These are phyloP conservation scores for Drosophila chauvacae DNA, from an alignment of 1,140 invertebrate genomes.

Conservation along the genomic window DNA sequence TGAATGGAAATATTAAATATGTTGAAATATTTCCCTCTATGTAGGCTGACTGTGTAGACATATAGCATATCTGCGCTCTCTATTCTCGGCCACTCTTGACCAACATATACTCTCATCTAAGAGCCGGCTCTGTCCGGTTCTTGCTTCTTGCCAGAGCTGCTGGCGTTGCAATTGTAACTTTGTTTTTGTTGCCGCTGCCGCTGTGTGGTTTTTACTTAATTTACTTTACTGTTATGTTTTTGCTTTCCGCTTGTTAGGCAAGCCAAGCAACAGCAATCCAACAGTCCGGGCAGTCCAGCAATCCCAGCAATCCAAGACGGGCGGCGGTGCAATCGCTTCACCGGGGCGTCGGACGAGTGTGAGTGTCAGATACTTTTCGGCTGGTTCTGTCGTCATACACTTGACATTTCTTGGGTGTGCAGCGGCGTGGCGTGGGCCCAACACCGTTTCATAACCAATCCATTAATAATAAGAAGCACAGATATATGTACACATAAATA, in stretches of 20 bases:
- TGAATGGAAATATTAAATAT: background rate
- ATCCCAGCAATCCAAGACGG: conserved; percentile 28
- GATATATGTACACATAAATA: conserved; percentile 20
- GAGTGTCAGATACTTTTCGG: conserved; percentile 61
- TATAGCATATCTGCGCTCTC: conserved; percentile 32
- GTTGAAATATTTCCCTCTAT: background rate
- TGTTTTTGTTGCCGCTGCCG: conserved; percentile 30
- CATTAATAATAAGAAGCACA: conserved; percentile 28
- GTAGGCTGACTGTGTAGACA: background rate
- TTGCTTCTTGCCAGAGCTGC: conserved; percentile 46
- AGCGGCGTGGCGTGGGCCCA: conserved; percentile 52
- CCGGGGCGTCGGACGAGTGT: conserved; percentile 30
- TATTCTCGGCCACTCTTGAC: conserved; percentile 70
- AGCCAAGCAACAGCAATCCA: conserved; percentile 28
- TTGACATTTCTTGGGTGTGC: conserved; percentile 70
- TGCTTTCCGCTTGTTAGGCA: conserved; percentile 76
- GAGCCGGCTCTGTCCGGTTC: conserved; percentile 60
- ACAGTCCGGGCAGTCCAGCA: conserved; percentile 26
- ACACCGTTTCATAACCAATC: conserved; percentile 68
- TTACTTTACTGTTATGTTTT: conserved; percentile 81
- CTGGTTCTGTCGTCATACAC: conserved; percentile 58
- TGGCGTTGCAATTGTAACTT: conserved; percentile 51
- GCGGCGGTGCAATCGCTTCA: conserved; percentile 35
- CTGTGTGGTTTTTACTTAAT: conserved; percentile 76
- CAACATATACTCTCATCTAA: conserved; percentile 68